Conservation (phyloP, 1,140 invertebrate genomes). For the Plodia interpunctella region DNA sequence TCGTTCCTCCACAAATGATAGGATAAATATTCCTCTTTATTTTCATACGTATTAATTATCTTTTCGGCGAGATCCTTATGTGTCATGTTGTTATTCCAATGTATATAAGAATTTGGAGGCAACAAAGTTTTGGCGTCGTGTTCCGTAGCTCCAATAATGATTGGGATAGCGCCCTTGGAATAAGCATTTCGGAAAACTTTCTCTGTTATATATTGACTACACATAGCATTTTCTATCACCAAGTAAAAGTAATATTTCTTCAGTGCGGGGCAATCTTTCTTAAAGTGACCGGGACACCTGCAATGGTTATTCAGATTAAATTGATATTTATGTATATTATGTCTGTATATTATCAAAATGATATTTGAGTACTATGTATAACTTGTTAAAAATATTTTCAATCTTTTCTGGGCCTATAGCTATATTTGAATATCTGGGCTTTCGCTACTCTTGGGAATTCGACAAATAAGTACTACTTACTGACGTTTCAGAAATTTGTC, state of each 20-base stretch:
- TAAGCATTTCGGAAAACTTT: slow-evolving; percentile 83
- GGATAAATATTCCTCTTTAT: slow-evolving; percentile 33
- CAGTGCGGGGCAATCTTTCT: too few relatives aligned
- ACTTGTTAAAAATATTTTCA: too few relatives aligned
- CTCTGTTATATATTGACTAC: slow-evolving; percentile 84
- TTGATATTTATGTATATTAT: too few relatives aligned
- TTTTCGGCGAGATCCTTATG: slow-evolving; percentile 79
- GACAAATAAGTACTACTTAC: too few relatives aligned
- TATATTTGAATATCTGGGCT: too few relatives aligned
- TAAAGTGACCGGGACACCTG: too few relatives aligned
- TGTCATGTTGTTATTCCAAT: slow-evolving; percentile 84
- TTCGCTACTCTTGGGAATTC: too few relatives aligned
- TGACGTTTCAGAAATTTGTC: too few relatives aligned
- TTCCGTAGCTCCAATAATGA: slow-evolving; percentile 81
- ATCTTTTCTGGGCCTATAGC: too few relatives aligned
- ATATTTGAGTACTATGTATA: too few relatives aligned
- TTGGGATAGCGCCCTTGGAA: slow-evolving; percentile 81
- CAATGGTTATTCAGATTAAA: too few relatives aligned
- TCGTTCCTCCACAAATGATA: slow-evolving; percentile 84
- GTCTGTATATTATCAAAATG: too few relatives aligned
- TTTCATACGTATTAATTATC: slow-evolving; percentile 72
- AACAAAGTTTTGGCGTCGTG: slow-evolving; percentile 76
- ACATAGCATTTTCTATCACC: slow-evolving; percentile 86
- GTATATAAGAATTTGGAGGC: slow-evolving; percentile 83
- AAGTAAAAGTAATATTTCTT: slow-evolving; percentile 84